Conservation (phyloP, 2,113 vertebrate genomes). For the Alectura lathami region DNA sequence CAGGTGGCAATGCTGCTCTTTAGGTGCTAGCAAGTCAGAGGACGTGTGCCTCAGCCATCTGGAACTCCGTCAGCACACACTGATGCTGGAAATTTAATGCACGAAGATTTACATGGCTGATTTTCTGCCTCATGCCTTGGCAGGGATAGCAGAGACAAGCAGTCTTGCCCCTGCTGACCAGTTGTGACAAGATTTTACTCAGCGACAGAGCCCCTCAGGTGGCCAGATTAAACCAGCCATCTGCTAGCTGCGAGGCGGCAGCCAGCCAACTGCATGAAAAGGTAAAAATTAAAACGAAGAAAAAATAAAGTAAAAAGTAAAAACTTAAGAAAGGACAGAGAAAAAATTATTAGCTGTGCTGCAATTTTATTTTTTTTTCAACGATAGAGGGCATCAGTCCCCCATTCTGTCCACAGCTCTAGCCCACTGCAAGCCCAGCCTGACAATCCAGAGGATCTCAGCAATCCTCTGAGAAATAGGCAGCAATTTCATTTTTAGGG, state of each 20-base stretch:
- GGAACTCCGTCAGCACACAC: conserved; percentile 5
- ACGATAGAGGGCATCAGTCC: conserved; percentile 69
- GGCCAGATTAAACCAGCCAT: conserved; percentile 34
- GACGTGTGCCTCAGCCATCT: conserved; percentile 21
- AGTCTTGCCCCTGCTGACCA: conserved; percentile 24
- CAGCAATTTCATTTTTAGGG: neutral
- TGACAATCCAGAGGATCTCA: neutral
- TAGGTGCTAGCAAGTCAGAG: neutral
- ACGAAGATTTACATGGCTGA: conserved; percentile 38
- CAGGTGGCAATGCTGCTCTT: conserved; percentile 56
- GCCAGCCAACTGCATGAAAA: neutral
- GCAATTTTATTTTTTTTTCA: neutral
- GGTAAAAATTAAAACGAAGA: neutral
- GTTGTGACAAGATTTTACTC: conserved; percentile 23
- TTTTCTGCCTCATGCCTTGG: neutral
- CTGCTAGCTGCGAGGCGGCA: conserved; percentile 20
- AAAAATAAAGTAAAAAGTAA: accelerated
- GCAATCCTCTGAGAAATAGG: neutral
- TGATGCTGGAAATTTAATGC: neutral
- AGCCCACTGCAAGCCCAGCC: accelerated
- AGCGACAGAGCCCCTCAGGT: conserved; percentile 3
- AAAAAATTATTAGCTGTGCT: neutral
- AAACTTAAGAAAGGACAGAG: neutral
- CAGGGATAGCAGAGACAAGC: neutral
- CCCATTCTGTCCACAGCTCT: neutral